Percentiles rank a stretch among this genome's conserved stretches.
phyloP scores from a whole-genome alignment of 2,797 vertebrate species.

The Gorsachius magnificus region DNA sequence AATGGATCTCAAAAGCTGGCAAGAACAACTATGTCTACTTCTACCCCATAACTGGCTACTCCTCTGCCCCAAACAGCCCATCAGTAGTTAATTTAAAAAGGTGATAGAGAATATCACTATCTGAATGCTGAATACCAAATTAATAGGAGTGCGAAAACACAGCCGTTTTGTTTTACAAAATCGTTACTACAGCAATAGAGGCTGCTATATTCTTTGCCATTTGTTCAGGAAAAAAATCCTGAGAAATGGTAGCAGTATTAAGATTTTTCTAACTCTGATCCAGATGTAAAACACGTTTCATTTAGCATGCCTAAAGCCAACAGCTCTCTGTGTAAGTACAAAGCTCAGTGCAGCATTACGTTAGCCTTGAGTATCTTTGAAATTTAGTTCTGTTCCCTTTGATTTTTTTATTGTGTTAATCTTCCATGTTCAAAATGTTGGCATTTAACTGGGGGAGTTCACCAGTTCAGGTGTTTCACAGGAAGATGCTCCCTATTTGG shows the following conservation, averaged over 20 bases:
- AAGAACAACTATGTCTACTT: neutral
- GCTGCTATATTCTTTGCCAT: neutral
- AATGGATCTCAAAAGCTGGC: neutral
- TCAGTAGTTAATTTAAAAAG: neutral
- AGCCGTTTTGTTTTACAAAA: neutral
- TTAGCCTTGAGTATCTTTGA: neutral
- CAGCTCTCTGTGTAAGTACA: neutral
- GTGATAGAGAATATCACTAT: neutral
- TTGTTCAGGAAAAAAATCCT: neutral
- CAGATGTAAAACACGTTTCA: neutral
- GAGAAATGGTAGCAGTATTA: neutral
- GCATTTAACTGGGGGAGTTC: neutral
- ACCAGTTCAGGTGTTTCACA: neutral
- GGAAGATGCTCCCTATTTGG: neutral
- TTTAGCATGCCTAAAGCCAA: neutral
- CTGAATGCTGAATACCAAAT: neutral
- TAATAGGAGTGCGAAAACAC: neutral
- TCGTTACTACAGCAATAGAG: neutral
- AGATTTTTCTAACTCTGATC: neutral
- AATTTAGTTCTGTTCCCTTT: slow-evolving; percentile 1
- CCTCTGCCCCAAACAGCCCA: neutral
- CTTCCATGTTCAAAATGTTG: neutral
- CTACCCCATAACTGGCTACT: neutral
- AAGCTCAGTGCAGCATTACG: neutral
- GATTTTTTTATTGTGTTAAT: neutral